Evolutionary conservation across 2,888 invertebrate genomes (phyloP), one percentile per base, ranked within the genome.

Genomic region (Euproctis similis): DNA sequence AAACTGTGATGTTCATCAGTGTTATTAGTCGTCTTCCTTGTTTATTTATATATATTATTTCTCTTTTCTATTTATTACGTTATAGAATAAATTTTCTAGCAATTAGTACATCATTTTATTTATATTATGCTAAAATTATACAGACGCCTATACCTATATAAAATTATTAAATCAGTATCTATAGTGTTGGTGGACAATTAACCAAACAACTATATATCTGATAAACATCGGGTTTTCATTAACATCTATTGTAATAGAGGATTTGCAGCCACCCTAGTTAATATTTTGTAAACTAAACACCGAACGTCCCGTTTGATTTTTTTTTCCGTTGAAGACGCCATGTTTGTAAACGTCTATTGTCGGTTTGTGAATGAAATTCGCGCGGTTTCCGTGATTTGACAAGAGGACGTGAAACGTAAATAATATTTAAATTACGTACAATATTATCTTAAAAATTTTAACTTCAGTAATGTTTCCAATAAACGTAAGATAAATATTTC

Each of bases 301-400:
- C 43, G 54, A 45, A 73, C 72, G 76, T 82, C 81, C 81, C 80
- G 82, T 74, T 67, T 49, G 54, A 57, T 61, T 80, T 81, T 82
- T 82, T 82, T 82, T 82, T 82, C 82, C 82, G 76, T 59, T 59
- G 53, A 39, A 57, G 56, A 49, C 53, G 59, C 64, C 58, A 66
- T 82, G 75, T 82, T 82, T 80, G 77, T 81, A 82, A 82, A 82
- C 70, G 52, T 46, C 37, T 31, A 43, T n/a, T 59, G 56, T 50
- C 74, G 70, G 68, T 68, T 65, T 43, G 63, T 82, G 70, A 82
- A 82, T 82, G 82, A 78, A 78, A 72, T 81, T 76, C 64, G 68
- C 72, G 67, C 62, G 49, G 59, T 76, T 82, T 81, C 77, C 82
- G 74, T 59, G 59, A 75, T 67, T 66, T 64, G 64, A 68, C 70